These are phyloP conservation scores for Gymnocheta viridis DNA, from an alignment of 2,888 invertebrate species.

Conservation along the genomic window DNA sequence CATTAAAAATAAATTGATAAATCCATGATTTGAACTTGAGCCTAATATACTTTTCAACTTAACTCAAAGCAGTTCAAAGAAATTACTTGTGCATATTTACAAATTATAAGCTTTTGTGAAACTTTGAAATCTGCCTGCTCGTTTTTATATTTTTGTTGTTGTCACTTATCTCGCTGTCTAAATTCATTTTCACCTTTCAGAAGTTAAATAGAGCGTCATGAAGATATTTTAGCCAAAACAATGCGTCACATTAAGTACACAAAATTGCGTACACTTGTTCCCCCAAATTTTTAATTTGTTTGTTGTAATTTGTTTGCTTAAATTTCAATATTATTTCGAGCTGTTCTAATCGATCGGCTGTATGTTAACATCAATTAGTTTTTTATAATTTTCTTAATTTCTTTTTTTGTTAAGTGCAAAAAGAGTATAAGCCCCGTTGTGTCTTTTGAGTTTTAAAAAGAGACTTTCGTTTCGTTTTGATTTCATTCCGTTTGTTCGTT, in stretches of 20 bases:
- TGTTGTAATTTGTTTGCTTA: not conserved
- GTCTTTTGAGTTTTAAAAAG: slow-evolving; percentile 2
- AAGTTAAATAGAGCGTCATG: not conserved
- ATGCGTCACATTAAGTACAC: slow-evolving; percentile 11
- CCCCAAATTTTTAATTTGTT: not conserved
- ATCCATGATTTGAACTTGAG: no score
- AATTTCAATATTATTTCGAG: not conserved
- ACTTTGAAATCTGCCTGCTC: no score
- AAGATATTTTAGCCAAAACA: not conserved
- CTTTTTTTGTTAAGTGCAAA: slow-evolving; percentile 32
- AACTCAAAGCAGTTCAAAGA: no score
- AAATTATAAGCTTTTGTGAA: no score
- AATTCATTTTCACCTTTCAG: not conserved
- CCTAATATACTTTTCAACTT: no score
- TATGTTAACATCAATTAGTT: not conserved
- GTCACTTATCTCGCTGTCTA: no score
- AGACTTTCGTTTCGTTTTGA: not conserved
- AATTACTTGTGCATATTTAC: no score
- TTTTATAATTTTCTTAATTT: slow-evolving; percentile 4
- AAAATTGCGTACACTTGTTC: slow-evolving; percentile 1
- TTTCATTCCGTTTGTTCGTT: slow-evolving; percentile 17
- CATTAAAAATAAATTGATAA: no score
- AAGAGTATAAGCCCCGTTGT: slow-evolving; percentile 1
- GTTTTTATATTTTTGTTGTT: no score
- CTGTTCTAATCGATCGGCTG: slow-evolving; percentile 20